Conservation (phyloP, 2,888 invertebrate species). For the Epicampocera succincta region DNA sequence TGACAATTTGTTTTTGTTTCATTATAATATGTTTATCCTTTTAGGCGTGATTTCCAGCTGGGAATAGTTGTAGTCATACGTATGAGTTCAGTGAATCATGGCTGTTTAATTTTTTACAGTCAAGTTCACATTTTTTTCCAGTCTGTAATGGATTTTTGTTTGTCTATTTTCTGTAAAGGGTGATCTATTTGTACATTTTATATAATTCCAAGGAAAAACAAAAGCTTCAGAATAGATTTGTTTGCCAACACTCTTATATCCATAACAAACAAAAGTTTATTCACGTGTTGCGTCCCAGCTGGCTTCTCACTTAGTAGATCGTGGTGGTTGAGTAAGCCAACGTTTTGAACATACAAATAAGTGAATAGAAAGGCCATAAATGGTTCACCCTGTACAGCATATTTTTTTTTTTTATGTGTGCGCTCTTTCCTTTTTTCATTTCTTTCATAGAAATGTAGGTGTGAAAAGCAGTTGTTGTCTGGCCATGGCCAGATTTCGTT, state of each 20-base stretch:
- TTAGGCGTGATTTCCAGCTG: conserved; percentile 51
- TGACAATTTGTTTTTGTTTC: conserved; percentile 9
- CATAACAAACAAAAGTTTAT: no score
- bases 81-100: conserved; percentile 46
- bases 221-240: no score
- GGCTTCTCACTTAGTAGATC: no score
- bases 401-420: conserved; percentile 2
- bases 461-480: conserved; percentile 13
- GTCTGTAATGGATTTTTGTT: conserved; percentile 13
- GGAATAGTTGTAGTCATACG: conserved; percentile 37
- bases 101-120: conserved; percentile 18
- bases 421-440: neutral
- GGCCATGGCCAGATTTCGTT: conserved; percentile 5
- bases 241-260: no score
- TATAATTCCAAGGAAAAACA: no score
- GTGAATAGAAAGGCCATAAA: no score
- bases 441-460: neutral
- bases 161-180: neutral
- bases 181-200: no score
- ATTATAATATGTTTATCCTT: conserved; percentile 34
- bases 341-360: no score
- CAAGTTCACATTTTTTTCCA: conserved; percentile 36
- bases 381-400: no score
- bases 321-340: no score
- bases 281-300: no score